A percentile compares a stretch with the other conserved stretches of the same genome.
These are phyloP conservation scores for Drosophila tani DNA, from an alignment of 1,140 invertebrate genomes.

Conservation along the genomic window DNA sequence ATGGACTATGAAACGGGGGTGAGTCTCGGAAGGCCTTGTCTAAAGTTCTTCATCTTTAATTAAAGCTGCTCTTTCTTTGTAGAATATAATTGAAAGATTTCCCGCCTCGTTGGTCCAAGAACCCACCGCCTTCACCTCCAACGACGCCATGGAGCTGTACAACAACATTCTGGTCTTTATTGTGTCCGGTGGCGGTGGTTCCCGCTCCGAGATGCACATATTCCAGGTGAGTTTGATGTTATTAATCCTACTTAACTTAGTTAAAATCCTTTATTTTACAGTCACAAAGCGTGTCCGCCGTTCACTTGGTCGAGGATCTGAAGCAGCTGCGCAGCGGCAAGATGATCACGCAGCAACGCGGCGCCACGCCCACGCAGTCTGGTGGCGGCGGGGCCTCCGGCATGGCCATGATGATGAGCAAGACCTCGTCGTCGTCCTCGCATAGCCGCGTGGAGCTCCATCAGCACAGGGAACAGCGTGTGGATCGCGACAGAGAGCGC, in stretches of 20 bases:
- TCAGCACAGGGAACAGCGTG: constrained; percentile 63
- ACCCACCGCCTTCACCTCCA: constrained; percentile 98
- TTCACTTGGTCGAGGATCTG: constrained; percentile 94
- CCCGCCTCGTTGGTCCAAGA: constrained; percentile 96
- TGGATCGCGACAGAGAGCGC: constrained; percentile 63
- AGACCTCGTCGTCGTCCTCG: constrained; percentile 84
- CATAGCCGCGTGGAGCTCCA: constrained; percentile 63
- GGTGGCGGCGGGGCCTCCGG: constrained; percentile 59
- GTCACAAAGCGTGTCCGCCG: constrained; percentile 93
- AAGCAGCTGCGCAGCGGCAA: constrained; percentile 92
- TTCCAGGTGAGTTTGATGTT: constrained; percentile 89
- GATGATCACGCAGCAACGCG: constrained; percentile 86
- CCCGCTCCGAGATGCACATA: constrained; percentile 98
- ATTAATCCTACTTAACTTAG: too few relatives aligned
- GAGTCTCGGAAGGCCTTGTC: constrained; percentile 76
- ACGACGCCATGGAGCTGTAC: constrained; percentile 98
- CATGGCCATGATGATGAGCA: constrained; percentile 76
- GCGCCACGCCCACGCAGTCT: constrained; percentile 80
- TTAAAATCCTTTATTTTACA: constrained; percentile 72
- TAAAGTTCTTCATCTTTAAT: neutral
- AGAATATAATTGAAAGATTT: constrained; percentile 98
- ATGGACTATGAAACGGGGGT: constrained; percentile 99
- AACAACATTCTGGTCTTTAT: constrained; percentile 99
- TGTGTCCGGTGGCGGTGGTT: constrained; percentile 89
- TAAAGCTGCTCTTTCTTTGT: constrained; percentile 62